Conservation (phyloP, 2,797 vertebrate species). For the Pempheris klunzingeri region DNA sequence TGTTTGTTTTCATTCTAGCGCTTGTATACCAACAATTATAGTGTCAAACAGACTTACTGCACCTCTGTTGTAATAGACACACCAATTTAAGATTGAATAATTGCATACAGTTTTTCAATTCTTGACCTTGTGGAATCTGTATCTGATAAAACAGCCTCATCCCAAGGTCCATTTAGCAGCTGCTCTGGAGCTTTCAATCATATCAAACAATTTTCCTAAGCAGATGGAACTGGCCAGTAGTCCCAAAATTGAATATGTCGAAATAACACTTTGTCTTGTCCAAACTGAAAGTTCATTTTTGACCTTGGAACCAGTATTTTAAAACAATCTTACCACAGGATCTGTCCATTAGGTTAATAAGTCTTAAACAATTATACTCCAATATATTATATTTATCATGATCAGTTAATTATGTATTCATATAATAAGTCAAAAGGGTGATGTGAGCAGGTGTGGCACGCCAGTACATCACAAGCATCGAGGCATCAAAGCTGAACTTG, state of each 20-base stretch:
- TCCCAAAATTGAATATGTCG: not conserved
- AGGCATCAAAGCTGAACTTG: not conserved
- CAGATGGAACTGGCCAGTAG: not conserved
- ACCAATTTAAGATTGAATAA: not conserved
- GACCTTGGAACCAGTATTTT: not conserved
- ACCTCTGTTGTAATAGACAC: not conserved
- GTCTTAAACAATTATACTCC: not conserved
- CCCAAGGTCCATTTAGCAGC: not conserved
- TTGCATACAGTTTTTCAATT: conserved; percentile 1
- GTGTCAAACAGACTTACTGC: not conserved
- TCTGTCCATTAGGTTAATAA: not conserved
- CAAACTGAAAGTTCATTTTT: too few relatives aligned
- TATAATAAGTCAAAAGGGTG: not conserved
- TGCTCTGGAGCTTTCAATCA: not conserved
- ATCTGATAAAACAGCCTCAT: not conserved
- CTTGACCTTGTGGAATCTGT: not conserved
- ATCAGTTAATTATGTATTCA: not conserved
- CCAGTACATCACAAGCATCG: not conserved
- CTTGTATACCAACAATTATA: not conserved
- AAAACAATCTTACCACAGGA: not conserved
- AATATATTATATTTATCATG: not conserved
- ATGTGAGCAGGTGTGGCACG: not conserved
- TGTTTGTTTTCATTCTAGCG: not conserved
- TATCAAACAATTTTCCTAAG: not conserved
- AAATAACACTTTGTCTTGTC: too few relatives aligned